Evolutionary conservation across 2,888 invertebrate species (phyloP), one percentile per base, ranked within the genome.

Genomic region (Diabrotica balteata): DNA sequence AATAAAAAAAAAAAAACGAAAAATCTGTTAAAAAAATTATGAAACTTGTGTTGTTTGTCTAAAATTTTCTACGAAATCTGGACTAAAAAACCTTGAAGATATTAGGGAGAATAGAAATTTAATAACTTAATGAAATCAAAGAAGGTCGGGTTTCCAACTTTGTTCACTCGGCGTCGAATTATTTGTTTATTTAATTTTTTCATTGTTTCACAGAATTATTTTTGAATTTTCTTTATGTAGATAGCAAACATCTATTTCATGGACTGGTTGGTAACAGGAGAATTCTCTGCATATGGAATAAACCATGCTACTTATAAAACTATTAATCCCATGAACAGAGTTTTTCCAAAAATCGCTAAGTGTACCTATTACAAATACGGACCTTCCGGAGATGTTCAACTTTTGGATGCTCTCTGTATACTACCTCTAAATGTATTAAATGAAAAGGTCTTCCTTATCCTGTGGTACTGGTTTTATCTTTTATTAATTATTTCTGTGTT

Each of bases 351-450:
- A 80, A 83, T 91, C 32, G 89, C 91, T 10, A 90, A 90, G 79
- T 91, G 91, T 80, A 86, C 85, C 74, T 85, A 88, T 68, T 83
- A 86, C 62, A 86, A 80, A 71, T 90, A 86, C 68, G 91, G 91
- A 4, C 86, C 88, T 0, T 86, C 88, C 0, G 91, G 91, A 5
- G 81, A 85, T 6, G 72, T 87, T 1, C 87, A 90, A 75, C 78
- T 82, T 0, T 85, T 85, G 70, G 91, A 92, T 77, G 87, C 88
- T 0, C 85, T 93, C 0, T 94, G 94, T 75, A 86, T 93, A n/a
- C 84, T 94, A 10, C 91, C 93, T 0, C 78, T 93, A 8, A 94
- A 94, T 78, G 90, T 92, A 72, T 87, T 94, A 53, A 93, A 94
- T 78, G 93, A 93, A 79, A 94, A 93, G 80, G 88, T 93, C 72